Evolutionary conservation across 1,140 invertebrate genomes (phyloP), one percentile per base, ranked within the genome.

Genomic region (Bombus sylvicola): DNA sequence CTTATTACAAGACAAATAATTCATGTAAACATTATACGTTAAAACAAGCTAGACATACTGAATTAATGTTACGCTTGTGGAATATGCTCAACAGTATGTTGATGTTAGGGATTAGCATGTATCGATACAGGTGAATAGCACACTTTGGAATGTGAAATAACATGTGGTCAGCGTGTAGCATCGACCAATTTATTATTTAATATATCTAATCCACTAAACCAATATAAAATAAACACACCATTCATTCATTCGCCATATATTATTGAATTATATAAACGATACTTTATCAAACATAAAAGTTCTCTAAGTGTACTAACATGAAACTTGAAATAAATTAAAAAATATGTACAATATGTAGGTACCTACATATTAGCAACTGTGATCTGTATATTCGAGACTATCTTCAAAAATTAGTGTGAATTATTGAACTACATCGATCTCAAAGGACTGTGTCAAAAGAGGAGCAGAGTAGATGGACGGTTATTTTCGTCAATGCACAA

Each of bases 401-500:
- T 25, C 22, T n/a, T 39, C 9, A 62, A 77, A 59, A 77, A 59
- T 37, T 62, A 39, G 28, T 64, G 15, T 22, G 57, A 78, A 64
- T 39, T 78, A 78, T 78, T 39, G 59, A 62, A 25, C 37, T 64
- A 39, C 57, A 34, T 66, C 75, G 39, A 78, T 62, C 64, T 64
- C 39, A 66, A 59, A 64, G 75, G 37, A 78, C 28, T 64, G 41
- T 64, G 75, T 78, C 57, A 78, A 41, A 78, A 78, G 57, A 78
- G 25, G 25, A 41, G 15, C 37, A 15, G 39, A 22, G 57, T 41
- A 66, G 75, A 59, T 78, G 75, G 34, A 31, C 18, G 28, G 75
- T 59, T 78, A 78, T 78, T 78, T 78, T 78, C 75, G 75, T 64
- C 75, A 66, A 41, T 64, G 34, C 31, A 78, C 75, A 37, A 66